These are phyloP conservation scores for Anarhynchus alexandrinus DNA, from an alignment of 2,113 vertebrate species.

Conservation along the genomic window DNA sequence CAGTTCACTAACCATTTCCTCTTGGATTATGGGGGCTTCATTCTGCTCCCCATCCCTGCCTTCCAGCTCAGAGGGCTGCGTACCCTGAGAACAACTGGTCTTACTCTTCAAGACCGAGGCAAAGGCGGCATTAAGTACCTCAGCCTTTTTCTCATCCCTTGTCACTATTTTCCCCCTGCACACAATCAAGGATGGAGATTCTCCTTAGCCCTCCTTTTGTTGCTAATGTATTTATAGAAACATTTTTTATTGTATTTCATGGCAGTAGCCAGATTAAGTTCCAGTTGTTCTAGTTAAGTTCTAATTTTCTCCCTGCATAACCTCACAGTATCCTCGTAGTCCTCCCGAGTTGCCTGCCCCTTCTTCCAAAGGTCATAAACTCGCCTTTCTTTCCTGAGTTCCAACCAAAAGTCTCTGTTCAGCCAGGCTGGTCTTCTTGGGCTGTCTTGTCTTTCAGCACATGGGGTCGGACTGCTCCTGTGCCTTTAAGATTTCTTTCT, in stretches of 20 bases:
- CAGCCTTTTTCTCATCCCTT: not conserved
- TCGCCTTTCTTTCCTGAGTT: not conserved
- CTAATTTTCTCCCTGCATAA: not conserved
- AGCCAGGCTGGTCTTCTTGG: not conserved
- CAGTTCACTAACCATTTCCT: not conserved
- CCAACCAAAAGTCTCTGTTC: not conserved
- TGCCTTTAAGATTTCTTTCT: not conserved
- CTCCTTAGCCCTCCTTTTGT: not conserved
- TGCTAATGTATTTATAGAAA: not conserved
- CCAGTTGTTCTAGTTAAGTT: not conserved
- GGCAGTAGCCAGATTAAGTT: not conserved
- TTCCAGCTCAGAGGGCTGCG: not conserved
- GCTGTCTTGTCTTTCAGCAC: accelerated
- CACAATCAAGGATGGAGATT: not conserved
- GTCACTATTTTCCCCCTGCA: not conserved
- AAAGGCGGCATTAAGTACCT: not conserved
- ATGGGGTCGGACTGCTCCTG: not conserved
- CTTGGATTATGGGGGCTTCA: not conserved
- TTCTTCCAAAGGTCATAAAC: not conserved
- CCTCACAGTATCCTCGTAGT: not conserved
- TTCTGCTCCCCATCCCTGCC: not conserved
- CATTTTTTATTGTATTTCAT: not conserved
- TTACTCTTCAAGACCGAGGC: not conserved
- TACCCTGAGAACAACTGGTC: not conserved
- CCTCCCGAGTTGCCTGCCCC: not conserved